A percentile compares a stretch with the other conserved stretches of the same genome.
phyloP scores from a whole-genome alignment of 2,888 invertebrate genomes.

The Drosophila hamatofila region DNA sequence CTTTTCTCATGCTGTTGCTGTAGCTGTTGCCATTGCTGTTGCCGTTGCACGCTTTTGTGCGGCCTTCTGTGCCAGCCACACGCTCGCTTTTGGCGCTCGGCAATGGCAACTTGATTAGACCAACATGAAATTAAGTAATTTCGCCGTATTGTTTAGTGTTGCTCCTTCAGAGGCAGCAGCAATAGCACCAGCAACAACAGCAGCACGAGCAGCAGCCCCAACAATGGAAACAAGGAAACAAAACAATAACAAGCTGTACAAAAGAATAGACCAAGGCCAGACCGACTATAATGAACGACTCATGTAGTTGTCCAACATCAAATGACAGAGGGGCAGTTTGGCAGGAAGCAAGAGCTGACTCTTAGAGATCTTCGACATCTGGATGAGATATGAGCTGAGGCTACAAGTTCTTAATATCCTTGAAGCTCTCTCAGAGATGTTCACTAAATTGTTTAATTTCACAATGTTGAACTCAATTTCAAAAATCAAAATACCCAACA shows the following conservation, averaged over 20 bases:
- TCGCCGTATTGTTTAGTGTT: constrained; percentile 73
- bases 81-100: constrained; percentile 48
- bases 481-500: background rate
- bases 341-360: background rate
- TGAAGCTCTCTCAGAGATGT: background rate
- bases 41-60: constrained; percentile 63
- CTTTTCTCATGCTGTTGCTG: constrained; percentile 23
- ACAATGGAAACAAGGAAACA: constrained; percentile 50
- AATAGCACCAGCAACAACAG: constrained; percentile 37
- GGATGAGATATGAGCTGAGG: background rate
- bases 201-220: constrained; percentile 26
- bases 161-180: constrained; percentile 29
- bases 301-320: constrained; percentile 9
- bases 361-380: constrained; percentile 4
- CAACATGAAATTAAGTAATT: constrained; percentile 82
- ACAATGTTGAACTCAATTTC: background rate
- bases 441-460: background rate
- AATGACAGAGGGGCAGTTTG: background rate
- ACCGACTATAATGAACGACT: constrained; percentile 47
- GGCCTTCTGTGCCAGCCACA: constrained; percentile 61
- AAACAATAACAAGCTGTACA: constrained; percentile 55
- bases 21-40: constrained; percentile 20
- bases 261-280: constrained; percentile 54
- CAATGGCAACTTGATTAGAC: constrained; percentile 81
- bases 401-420: background rate